Evolutionary conservation across 2,797 vertebrate species (phyloP).

Genomic region (Stomatorhinus walkeri): DNA sequence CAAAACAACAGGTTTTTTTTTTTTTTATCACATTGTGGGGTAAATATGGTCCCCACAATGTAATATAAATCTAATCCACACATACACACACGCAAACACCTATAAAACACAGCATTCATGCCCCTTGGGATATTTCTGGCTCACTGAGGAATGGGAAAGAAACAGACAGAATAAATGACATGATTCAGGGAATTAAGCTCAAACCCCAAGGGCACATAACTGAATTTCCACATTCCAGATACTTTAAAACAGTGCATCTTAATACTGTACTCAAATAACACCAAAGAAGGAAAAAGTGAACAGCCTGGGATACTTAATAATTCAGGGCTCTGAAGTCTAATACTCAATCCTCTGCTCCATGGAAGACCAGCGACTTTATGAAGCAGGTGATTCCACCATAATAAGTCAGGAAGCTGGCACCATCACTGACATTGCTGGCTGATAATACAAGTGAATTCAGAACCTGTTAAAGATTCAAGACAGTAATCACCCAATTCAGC

Average conservation of each 20-base stretch:
- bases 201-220: conserved; percentile 4
- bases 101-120: conserved; percentile 16
- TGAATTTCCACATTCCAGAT: background rate
- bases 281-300: background rate
- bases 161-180: background rate
- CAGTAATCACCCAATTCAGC: background rate
- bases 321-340: background rate
- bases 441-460: background rate
- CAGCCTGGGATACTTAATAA: background rate
- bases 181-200: background rate
- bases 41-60: background rate
- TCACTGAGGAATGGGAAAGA: background rate
- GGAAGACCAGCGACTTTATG: background rate
- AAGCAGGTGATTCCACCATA: background rate
- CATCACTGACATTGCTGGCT: background rate
- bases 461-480: background rate
- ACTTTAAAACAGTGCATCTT: background rate
- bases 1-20: background rate
- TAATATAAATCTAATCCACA: background rate
- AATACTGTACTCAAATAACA: background rate
- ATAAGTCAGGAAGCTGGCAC: background rate
- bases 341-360: background rate
- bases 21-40: background rate
- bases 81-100: background rate
- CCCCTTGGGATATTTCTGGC: too few relatives aligned